Evolutionary conservation across 1,140 invertebrate genomes (phyloP), one percentile per base, ranked within the genome.

Genomic region (Microplitis mediator): DNA sequence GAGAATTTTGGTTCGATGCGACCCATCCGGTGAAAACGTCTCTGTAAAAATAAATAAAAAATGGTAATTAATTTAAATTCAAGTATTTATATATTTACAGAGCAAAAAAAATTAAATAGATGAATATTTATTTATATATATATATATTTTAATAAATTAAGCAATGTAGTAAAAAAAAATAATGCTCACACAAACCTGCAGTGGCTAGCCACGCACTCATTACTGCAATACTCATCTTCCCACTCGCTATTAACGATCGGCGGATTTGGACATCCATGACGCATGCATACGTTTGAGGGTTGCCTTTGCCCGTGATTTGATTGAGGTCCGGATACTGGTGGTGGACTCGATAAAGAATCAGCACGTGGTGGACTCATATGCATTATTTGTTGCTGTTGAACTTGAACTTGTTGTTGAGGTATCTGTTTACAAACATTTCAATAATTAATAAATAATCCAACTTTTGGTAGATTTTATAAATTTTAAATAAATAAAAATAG

Each of bases 181-280:
- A 80, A 77, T 76, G 72, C 76, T 75, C 62, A 78, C 74, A 84
- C 85, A 84, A 87, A 93, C 92, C 93, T 94, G 91, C 97, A 98
- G 87, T 99, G 97, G 82, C 93, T 95, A 77, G 98, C 95, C 73
- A 98, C 97, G 89, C 97, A 99, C 84, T 98, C 96, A 88, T 97
- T 97, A 85, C 95, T 97, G 88, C 97, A 99, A 86, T 98, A 99
- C 87, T 98, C 96, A 84, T 97, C 94, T 84, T 98, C 97, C 97
- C 97, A 98, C 86, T 97, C 96, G 64, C 93, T 92, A 87, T 95
- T 97, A 54, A 95, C 91, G 76, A 97, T 93, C 58, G 96, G 95
- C 52, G 92, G 91, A 87, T 98, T 98, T 36, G 91, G 91, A 86
- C 97, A 98, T 63, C 97, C 96, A 80, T 94, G 93, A 71, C 96